A percentile compares a stretch with the other conserved stretches of the same genome.
These are phyloP conservation scores for Dasypogon diadema DNA, from an alignment of 2,888 invertebrate species.

Conservation along the genomic window DNA sequence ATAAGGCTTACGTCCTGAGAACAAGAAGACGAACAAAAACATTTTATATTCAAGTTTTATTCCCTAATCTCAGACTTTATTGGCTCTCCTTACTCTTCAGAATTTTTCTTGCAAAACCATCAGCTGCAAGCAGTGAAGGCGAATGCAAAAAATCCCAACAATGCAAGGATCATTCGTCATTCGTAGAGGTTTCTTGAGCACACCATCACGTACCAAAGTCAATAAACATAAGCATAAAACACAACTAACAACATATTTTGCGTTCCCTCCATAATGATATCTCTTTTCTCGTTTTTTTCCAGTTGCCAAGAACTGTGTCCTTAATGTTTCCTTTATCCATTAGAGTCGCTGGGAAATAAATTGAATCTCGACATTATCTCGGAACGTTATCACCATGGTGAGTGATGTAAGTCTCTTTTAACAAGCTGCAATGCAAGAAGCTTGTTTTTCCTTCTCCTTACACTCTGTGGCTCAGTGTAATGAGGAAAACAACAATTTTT, in stretches of 20 bases:
- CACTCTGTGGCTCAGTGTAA: not conserved
- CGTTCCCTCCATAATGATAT: conserved; percentile 15
- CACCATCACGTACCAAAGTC: conserved; percentile 25
- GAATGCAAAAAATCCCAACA: not conserved
- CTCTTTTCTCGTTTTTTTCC: not conserved
- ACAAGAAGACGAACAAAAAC: not conserved
- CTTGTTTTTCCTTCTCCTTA: conserved; percentile 6
- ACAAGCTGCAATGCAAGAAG: conserved; percentile 7
- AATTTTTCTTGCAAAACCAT: not conserved
- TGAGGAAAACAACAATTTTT: not conserved
- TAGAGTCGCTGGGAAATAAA: conserved; percentile 31
- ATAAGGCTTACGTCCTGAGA: too few relatives aligned
- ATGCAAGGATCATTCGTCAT: conserved; percentile 24
- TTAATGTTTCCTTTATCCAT: conserved; percentile 30
- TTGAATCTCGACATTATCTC: conserved; percentile 39
- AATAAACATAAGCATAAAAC: conserved; percentile 36
- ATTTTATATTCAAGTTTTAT: conserved; percentile 30
- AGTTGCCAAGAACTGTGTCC: conserved; percentile 23
- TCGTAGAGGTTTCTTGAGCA: not conserved
- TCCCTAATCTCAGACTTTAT: conserved; percentile 16
- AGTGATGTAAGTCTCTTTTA: conserved; percentile 18
- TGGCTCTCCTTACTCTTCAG: conserved; percentile 5
- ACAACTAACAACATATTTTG: conserved; percentile 26
- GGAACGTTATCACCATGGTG: not conserved
- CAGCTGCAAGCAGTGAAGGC: conserved; percentile 4